Evolutionary conservation across 2,888 invertebrate genomes (phyloP), one percentile per base, ranked within the genome.

Genomic region (Phaedon cochleariae): DNA sequence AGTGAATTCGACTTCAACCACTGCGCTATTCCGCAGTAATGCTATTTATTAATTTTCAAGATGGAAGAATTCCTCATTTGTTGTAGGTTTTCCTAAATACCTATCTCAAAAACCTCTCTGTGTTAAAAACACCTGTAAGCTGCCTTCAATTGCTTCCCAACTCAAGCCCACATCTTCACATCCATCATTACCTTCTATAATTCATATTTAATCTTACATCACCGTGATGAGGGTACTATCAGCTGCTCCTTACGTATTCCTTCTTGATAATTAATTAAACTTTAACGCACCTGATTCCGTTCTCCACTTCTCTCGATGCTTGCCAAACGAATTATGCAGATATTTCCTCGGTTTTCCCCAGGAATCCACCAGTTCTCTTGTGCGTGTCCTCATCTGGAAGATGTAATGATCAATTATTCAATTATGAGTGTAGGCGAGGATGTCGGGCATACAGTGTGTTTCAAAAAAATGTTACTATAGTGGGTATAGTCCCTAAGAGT

Each of bases 221-320:
- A 58, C 57, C 51, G 52, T 61, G 60, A 65, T 65, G 51, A 61
- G 65, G 65, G 61, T 61, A 57, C 52, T 61, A 57, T 65, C 65
- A 61, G 65, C 65, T 65, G 65, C 53, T 60, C 34, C 55, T 53
- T 54, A 54, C 54, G 48, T 48, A 48, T 54, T 53, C 55, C 55
- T 54, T 57, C 45, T 29, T 60, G 61, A 52, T 65, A 61, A 65
- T 65, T 65, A 65, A 65, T 65, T 61, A 58, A 61, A 65, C 51
- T 61, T 65, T 58, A 57, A 57, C 60, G 65, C 65, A 65, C 61
- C 65, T 65, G 65, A 65, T 65, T 49, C 65, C 12, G 29, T 29
- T 29, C 7, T 4, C 29, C 29, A 4, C 4, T 29, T 29, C 34
- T 34, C 12, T 7, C 10, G 2, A 6, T 34, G 34, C 12, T n/a